Conservation (phyloP, 2,113 vertebrate genomes). For the Setophaga coronata region DNA sequence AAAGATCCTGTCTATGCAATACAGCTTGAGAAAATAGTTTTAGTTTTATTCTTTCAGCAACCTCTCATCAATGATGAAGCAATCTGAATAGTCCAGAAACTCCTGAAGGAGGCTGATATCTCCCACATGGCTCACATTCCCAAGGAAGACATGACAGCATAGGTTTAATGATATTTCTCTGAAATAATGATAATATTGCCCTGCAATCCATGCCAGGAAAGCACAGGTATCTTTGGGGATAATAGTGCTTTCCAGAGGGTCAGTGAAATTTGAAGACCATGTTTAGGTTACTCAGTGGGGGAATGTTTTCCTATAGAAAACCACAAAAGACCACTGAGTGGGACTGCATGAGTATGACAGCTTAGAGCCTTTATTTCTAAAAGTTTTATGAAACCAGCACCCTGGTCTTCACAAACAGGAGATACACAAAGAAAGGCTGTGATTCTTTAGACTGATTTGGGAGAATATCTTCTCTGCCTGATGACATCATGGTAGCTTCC, state of each 20-base stretch:
- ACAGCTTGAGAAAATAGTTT: neutral
- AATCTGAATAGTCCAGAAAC: neutral
- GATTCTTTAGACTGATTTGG: neutral
- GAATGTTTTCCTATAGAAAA: neutral
- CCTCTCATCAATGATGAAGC: neutral
- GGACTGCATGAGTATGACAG: neutral
- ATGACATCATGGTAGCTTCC: neutral
- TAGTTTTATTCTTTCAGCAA: neutral
- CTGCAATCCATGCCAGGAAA: neutral
- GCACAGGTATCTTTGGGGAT: neutral
- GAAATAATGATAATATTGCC: neutral
- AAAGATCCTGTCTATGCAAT: neutral
- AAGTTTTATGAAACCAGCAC: neutral
- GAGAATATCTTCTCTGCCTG: neutral
- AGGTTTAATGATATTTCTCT: neutral
- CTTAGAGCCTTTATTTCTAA: neutral
- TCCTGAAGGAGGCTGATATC: neutral
- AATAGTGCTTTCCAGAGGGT: neutral
- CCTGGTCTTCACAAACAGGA: neutral
- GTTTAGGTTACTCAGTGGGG: neutral
- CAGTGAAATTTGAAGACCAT: neutral
- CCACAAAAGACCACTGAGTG: neutral
- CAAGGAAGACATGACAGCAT: neutral
- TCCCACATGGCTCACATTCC: neutral
- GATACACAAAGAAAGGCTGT: neutral